These are phyloP conservation scores for Phalacrocorax brasilianus DNA, from an alignment of 2,113 vertebrate species.

Conservation along the genomic window DNA sequence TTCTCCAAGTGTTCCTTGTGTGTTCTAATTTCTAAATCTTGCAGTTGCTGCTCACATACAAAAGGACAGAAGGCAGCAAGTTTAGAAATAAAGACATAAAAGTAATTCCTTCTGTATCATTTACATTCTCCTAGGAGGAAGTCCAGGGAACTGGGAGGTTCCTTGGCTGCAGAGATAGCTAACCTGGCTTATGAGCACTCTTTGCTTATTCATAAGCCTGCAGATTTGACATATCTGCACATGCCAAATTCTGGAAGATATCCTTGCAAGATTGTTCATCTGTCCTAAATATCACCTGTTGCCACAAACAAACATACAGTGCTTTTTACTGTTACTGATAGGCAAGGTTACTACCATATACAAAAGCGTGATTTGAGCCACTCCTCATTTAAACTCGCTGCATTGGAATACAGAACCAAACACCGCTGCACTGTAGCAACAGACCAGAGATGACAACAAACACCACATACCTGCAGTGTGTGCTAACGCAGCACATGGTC, in stretches of 20 bases:
- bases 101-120: neutral
- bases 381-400: neutral
- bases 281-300: neutral
- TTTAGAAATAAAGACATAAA: neutral
- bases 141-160: neutral
- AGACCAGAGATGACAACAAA: neutral
- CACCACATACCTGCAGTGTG: accelerated
- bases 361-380: neutral
- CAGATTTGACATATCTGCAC: neutral
- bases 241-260: neutral
- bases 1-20: neutral
- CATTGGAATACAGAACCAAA: neutral
- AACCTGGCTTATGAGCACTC: neutral
- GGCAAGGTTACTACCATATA: neutral
- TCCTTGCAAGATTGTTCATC: neutral
- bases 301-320: neutral
- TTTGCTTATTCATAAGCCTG: neutral
- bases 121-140: neutral
- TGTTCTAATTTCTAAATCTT: neutral
- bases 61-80: neutral
- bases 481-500: accelerated
- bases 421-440: too few species aligned
- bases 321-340: neutral
- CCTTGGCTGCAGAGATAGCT: neutral
- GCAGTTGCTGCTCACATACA: neutral